Evolutionary conservation across 2,113 vertebrate genomes (phyloP).

Genomic region (Cariama cristata): DNA sequence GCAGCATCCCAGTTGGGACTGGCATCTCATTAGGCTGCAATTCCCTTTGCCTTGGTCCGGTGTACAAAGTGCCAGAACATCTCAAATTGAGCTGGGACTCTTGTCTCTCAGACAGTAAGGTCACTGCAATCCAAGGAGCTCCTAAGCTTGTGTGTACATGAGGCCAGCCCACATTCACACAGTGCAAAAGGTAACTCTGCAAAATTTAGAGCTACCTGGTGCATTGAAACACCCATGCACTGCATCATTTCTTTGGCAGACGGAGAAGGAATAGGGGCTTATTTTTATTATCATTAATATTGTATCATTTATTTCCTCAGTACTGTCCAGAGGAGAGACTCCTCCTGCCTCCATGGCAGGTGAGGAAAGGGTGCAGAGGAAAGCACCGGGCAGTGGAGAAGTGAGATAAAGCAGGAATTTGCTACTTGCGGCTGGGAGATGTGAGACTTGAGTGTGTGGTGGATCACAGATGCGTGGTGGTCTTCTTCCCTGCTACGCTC

Average conservation of each 20-base stretch:
- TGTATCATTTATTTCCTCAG: not conserved
- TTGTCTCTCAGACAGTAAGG: slow-evolving; percentile 7
- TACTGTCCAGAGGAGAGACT: not conserved
- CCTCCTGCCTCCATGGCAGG: not conserved
- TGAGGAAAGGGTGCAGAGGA: not conserved
- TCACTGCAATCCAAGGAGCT: not conserved
- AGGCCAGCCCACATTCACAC: accelerated
- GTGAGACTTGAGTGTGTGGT: not conserved
- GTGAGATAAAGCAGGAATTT: not conserved
- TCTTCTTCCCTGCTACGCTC: not conserved
- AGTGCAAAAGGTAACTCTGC: not conserved
- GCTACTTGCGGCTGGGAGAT: not conserved
- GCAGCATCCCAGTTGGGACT: not conserved
- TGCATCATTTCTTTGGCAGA: not conserved
- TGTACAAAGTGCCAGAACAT: slow-evolving; percentile 17
- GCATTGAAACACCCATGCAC: not conserved
- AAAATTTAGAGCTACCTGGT: not conserved
- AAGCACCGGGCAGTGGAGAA: not conserved
- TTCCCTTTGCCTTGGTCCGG: not conserved
- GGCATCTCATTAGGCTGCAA: not conserved
- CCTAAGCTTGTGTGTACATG: not conserved
- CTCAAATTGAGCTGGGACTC: slow-evolving; percentile 19
- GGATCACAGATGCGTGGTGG: not conserved
- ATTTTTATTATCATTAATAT: not conserved
- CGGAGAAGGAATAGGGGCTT: not conserved